Evolutionary conservation across 2,888 invertebrate genomes (phyloP), one percentile per base, ranked within the genome.

Genomic region (Drepana falcataria): DNA sequence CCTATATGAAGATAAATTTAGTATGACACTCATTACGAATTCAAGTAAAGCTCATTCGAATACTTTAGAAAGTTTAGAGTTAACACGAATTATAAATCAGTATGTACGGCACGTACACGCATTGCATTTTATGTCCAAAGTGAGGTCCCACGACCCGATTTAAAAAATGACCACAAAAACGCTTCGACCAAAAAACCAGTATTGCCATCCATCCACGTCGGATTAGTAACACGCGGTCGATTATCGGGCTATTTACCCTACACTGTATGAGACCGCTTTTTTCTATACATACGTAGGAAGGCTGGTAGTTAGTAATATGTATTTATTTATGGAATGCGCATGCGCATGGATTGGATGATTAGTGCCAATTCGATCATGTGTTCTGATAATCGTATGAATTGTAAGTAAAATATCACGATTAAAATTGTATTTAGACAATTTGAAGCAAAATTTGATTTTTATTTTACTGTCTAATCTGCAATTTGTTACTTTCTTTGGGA

Each of bases 101-200:
- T 59, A 64, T 63, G 64, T 65, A 61, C 63, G 59, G 3, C 61
- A 61, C 58, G 55, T 73, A 78, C 79, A 77, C 71, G 71, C 70
- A 66, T 77, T 79, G 82, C 81, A 83, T 81, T 80, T 77, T 75
- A 79, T 67, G 71, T 63, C 60, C 63, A 54, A 59, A 63, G 66
- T 66, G 71, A 70, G 75, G 73, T 81, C 79, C 61, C 75, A 79
- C 77, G 77, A 69, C 68, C 65, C 59, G 65, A 71, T 76, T 21
- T 70, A 64, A 69, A 75, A 73, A 77, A 76, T 64, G 63, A 69
- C 59, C 64, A 77, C 72, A 81, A 81, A 83, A 83, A 75, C 69
- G 66, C 67, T 64, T 9, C 68, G 69, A 66, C 65, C 65, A 70
- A 76, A 75, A 79, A 80, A 78, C 75, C 68, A 58, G 73, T 70